Conservation (phyloP, 2,888 invertebrate genomes). For the Eremobia ochroleuca region DNA sequence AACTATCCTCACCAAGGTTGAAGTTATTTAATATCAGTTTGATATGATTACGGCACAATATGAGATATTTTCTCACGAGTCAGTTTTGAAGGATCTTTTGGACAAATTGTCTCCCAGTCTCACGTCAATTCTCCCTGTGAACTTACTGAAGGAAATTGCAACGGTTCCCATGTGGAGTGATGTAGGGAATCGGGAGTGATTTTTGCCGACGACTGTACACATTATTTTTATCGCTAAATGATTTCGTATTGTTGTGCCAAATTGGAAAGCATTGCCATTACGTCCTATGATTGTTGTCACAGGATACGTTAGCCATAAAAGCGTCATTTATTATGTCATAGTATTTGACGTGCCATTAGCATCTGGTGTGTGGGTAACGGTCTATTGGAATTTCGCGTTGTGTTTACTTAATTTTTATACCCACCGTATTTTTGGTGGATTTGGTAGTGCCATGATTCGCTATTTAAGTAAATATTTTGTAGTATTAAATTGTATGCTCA, state of each 20-base stretch:
- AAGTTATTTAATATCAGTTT: constrained; percentile 31
- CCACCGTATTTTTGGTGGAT: background rate
- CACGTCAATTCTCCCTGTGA: constrained; percentile 36
- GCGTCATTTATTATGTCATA: constrained; percentile 60
- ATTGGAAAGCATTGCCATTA: constrained; percentile 69
- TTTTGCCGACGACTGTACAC: constrained; percentile 28
- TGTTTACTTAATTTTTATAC: constrained; percentile 38
- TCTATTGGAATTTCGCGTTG: constrained; percentile 46
- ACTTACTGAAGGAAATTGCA: constrained; percentile 20
- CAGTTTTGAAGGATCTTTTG: constrained; percentile 17
- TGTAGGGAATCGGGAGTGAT: constrained; percentile 3
- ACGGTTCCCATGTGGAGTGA: constrained; percentile 1
- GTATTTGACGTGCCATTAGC: constrained; percentile 58
- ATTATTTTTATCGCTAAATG: constrained; percentile 45
- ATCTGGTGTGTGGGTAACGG: constrained; percentile 61
- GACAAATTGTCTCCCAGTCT: constrained; percentile 22
- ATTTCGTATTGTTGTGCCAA: constrained; percentile 77
- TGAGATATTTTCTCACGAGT: constrained; percentile 29
- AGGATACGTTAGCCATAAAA: constrained; percentile 70
- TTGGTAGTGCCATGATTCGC: background rate
- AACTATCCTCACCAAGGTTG: constrained; percentile 27
- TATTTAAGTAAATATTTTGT: background rate
- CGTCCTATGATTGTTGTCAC: constrained; percentile 57
- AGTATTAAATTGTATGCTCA: background rate
- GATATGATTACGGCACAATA: constrained; percentile 23